phyloP scores from a whole-genome alignment of 1,140 invertebrate species.

The Drosophila littoralis region DNA sequence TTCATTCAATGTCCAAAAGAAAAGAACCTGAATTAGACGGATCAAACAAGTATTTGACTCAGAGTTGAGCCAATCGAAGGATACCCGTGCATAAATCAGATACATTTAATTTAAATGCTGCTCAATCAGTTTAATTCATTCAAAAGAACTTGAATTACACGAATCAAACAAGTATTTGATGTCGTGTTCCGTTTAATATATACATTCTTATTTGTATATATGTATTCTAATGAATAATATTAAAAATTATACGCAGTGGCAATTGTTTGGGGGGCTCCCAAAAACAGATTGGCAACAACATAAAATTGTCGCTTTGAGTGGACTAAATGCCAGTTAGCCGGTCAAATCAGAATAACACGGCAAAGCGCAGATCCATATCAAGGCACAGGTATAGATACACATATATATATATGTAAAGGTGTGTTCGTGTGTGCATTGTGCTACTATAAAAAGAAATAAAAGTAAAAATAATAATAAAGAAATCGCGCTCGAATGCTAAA shows the following conservation, averaged over 20 bases:
- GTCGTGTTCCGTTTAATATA: conserved; percentile 12
- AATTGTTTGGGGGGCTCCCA: conserved; percentile 7
- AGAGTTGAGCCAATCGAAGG: background rate
- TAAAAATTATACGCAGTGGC: conserved; percentile 30
- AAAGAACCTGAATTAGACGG: too few relatives aligned
- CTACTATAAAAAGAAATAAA: conserved; percentile 40
- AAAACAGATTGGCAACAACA: conserved; percentile 21
- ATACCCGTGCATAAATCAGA: background rate
- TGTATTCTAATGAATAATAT: conserved; percentile 11
- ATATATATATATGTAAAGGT: background rate
- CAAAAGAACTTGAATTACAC: background rate
- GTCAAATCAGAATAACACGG: conserved; percentile 12
- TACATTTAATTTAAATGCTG: background rate
- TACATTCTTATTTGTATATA: conserved; percentile 4
- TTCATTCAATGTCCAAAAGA: background rate
- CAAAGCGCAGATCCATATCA: background rate
- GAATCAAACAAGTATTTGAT: conserved; percentile 2
- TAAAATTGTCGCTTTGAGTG: conserved; percentile 23
- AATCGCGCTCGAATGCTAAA: conserved; percentile 68
- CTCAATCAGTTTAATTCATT: background rate
- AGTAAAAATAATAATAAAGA: conserved; percentile 49
- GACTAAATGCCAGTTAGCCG: conserved; percentile 53
- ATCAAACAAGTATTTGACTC: background rate
- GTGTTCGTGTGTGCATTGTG: conserved; percentile 5
- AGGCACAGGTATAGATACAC: background rate